A percentile compares a stretch with the other conserved stretches of the same genome.
Evolutionary conservation across 2,113 vertebrate species (phyloP).

Genomic region (Carlito syrichta): DNA sequence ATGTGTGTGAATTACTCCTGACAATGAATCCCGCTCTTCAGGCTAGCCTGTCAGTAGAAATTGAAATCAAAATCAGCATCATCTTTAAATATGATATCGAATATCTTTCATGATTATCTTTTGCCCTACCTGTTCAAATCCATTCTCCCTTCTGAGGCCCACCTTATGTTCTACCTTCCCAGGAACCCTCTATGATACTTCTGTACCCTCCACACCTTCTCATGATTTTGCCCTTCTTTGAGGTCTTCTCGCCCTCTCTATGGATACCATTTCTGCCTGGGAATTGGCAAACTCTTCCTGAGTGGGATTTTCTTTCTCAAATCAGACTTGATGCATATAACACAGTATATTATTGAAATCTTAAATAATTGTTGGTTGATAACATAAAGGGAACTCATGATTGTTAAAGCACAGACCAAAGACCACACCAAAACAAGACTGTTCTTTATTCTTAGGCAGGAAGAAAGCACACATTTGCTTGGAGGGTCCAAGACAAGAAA

Average conservation of each 20-base stretch:
- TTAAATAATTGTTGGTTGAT: not conserved
- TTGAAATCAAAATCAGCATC: not conserved
- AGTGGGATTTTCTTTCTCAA: not conserved
- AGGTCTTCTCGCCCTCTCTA: not conserved
- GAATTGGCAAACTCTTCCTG: not conserved
- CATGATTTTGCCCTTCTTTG: not conserved
- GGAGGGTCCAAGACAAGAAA: not conserved
- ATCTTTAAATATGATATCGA: not conserved
- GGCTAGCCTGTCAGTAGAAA: not conserved
- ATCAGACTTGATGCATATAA: not conserved
- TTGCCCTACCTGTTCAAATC: not conserved
- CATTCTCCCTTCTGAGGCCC: not conserved
- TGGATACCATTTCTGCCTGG: not conserved
- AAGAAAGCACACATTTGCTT: not conserved
- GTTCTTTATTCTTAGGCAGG: not conserved
- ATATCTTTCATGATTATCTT: not conserved
- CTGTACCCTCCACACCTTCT: not conserved
- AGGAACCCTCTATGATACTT: not conserved
- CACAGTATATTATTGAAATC: not conserved
- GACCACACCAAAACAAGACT: not conserved
- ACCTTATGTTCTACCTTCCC: not conserved
- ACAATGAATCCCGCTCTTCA: not conserved
- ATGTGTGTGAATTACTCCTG: not conserved
- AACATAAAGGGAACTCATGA: not conserved
- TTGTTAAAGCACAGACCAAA: not conserved